Evolutionary conservation across 2,888 invertebrate genomes (phyloP), one percentile per base, ranked within the genome.

Genomic region (Caenorhabditis zanzibari): DNA sequence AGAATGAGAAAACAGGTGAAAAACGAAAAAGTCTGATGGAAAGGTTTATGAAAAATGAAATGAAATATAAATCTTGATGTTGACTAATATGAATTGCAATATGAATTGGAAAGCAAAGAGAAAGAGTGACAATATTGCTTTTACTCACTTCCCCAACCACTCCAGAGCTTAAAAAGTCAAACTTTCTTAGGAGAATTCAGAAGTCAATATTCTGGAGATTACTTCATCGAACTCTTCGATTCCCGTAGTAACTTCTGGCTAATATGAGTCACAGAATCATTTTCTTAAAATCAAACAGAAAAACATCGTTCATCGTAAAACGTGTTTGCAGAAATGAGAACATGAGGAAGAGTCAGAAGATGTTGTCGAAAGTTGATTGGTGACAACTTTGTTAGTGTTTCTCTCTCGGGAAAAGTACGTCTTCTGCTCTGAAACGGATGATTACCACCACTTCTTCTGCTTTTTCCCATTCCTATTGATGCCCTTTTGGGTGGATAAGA

Each of bases 381-480:
- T 69, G 77, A 69, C 77, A 77, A 68, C 77, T 69, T 77, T 77
- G 77, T 77, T 69, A 77, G 74, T 28, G 44, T 56, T 64, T 64
- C 64, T 64, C 64, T 52, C 58, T 66, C 64, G 58, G 75, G 64
- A 56, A 38, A 75, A 35, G 61, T 69, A 49, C 35, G 19, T 28
- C 54, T 71, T 52, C 19, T 5, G 44, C 54, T 44, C 44, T 63
- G 64, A 71, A 54, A 71, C 54, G 59, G 56, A 79, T 79, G 77
- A 77, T 77, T 77, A 77, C 69, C 44, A 61, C 41, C 69, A 54
- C 59, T 77, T 77, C 77, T 71, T 77, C 69, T 68, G 2, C 75
- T 41, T 41, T 56, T 44, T 66, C 52, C 44, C 19, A 10, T 28
- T 49, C 22, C 22, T n/a, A 10, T 63, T 26, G 28, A 16, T 66